Base-by-base conservation (phyloP, 2,797 vertebrate species). In the Phalloptychus januarius region DNA sequence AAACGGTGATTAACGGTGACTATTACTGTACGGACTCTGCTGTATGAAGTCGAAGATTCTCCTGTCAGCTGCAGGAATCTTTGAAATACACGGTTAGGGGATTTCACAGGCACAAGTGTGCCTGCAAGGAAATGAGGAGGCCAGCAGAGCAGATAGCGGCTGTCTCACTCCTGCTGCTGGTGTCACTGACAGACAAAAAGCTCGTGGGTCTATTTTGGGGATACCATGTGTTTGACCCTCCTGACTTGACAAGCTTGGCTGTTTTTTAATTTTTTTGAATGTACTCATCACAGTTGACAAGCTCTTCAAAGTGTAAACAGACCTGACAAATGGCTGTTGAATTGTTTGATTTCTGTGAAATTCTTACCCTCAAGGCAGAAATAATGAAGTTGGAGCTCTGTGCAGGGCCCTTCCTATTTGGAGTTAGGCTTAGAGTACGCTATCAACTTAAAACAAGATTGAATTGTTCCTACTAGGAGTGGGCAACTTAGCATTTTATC, bases 181-280 rank as follows among this genome's bases (percentile, higher is more conserved):
- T 85, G 79, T 83, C 75, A 77, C 71, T 81, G 81, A 74, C 76
- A 84, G 81, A 50, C 52, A 52, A 50, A 71, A 54, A 78, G 46
- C 80, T 79, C n/a, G 80, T 81, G 79, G 11, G 5, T 83, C 88
- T 94, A 94, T 93, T 94, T 92, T 83, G 63, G 80, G 72, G 70
- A 83, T 63, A 33, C 33, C 86, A 86, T 88, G 83, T 90, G 89
- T 79, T 72, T 7, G 48, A 61, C 72, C 72, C 80, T 54, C 38
- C 58, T 70, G 61, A 86, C 86, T 28, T 45, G 6, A 82, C 72
- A 79, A 46, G 61, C 72, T 72, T 69, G 44, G 11, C 42, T 69
- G 58, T 48, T 72, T 69, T 45, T 79, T 52, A 1, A 33, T 40
- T 52, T 38, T 25, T 56, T 45, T 54, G 74, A 44, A 70, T 71